Evolutionary conservation across 2,113 vertebrate genomes (phyloP), one percentile per base, ranked within the genome.

Genomic region (Ceyx cyanopectus): DNA sequence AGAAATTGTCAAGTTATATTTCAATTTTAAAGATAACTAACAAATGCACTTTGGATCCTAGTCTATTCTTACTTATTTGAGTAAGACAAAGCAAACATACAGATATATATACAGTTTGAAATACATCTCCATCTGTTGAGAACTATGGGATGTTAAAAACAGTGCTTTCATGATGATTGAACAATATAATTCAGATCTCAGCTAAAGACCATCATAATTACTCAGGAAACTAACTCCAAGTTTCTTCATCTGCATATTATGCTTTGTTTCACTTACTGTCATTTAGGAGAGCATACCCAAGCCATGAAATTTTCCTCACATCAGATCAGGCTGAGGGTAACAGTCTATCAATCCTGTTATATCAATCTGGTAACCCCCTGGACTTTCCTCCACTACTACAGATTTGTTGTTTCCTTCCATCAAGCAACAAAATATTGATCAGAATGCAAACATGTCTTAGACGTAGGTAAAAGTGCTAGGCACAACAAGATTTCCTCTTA

Each of bases 11-110:
- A 90, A 56, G n/a, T 5, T 76, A 61, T 72, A 54, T 57, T 92
- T 87, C 54, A 78, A 2, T 37, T 92, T 84, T 77, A 57, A 87
- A 75, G 60, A 88, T 37, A 89, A 90, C 92, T 26, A 83, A 45
- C 26, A 92, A 92, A 92, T 30, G 34, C 19, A 41, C 51, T 77
- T 90, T 67, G 56, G 17, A 11, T 62, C 40, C 40, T 32, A 23
- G 24, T 23, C 68, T 92, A 60, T 86, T 84, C 89, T 70, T 72
- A 65, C 53, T 84, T 50, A 51, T 37, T 37, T 37, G 9, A 37
- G 10, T 37, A 37, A 37, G 37, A 37, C 37, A 37, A 37, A 37
- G 37, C 37, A 37, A 37, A 37, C 37, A 37, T 37, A 37, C 37
- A 37, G 37, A 37, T 37, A 37, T 41, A 90, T n/a, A 58, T 23